These are phyloP conservation scores for Drosophila birchii DNA, from an alignment of 2,888 invertebrate genomes.

Conservation along the genomic window DNA sequence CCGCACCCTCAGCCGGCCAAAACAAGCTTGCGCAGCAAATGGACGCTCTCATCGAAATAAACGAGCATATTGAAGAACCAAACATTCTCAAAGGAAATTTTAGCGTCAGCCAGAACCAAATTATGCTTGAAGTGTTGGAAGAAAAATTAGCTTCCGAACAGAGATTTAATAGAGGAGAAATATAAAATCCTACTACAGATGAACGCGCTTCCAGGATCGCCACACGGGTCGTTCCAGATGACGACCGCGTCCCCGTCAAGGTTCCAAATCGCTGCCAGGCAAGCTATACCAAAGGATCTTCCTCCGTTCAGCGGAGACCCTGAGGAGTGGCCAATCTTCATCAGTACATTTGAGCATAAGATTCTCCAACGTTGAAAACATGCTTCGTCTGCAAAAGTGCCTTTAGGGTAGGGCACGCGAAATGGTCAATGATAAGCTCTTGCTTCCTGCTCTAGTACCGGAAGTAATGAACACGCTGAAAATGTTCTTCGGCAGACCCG, in stretches of 20 bases:
- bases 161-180: background rate
- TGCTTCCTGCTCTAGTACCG: too few relatives aligned
- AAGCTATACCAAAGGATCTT: background rate
- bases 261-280: background rate
- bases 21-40: background rate
- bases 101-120: background rate
- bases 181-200: slow-evolving; percentile 1
- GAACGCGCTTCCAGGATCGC: background rate
- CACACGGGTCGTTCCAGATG: background rate
- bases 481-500: too few relatives aligned
- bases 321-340: too few relatives aligned
- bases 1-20: background rate
- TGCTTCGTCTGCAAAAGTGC: too few relatives aligned
- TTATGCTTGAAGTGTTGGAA: background rate
- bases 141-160: background rate
- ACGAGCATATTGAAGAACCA: background rate
- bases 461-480: too few relatives aligned
- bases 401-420: too few relatives aligned
- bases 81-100: background rate
- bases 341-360: too few relatives aligned
- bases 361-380: too few relatives aligned
- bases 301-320: background rate
- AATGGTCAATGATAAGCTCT: too few relatives aligned
- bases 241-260: background rate
- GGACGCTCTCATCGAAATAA: background rate